Evolutionary conservation across 2,888 invertebrate species (phyloP), one percentile per base, ranked within the genome.

Genomic region (Norana najaformis): DNA sequence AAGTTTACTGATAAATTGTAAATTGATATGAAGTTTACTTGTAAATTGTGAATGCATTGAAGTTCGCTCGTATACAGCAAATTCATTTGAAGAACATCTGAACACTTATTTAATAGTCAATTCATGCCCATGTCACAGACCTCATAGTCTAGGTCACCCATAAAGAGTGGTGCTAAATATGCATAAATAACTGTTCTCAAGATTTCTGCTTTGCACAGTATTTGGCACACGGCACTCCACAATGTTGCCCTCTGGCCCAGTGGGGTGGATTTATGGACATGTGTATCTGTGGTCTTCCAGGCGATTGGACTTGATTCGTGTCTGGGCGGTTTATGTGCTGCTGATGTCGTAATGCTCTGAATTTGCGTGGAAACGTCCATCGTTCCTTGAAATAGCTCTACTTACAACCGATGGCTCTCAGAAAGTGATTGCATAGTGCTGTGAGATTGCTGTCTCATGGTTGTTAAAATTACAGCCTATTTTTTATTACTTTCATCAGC

Each of bases 41-140:
- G 69, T 0, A 4, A n/a, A 30, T 69, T 69, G n/a, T 11, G n/a
- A n/a, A n/a, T n/a, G n/a, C n/a, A n/a, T n/a, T n/a, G n/a, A n/a
- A n/a, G n/a, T n/a, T n/a, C n/a, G n/a, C n/a, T n/a, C n/a, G 69
- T 0, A 4, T 11, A 30, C n/a, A n/a, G n/a, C 3, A n/a, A 69
- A 69, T n/a, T 69, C n/a, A 3, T 69, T 8, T n/a, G n/a, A 69
- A 69, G 69, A 69, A 69, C n/a, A n/a, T 69, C 69, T 16, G 69
- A 69, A 69, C 69, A 69, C 69, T 69, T 69, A n/a, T 69, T 69
- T 69, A 69, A 69, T n/a, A 69, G n/a, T n/a, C 69, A 69, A 69
- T n/a, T n/a, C n/a, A n/a, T n/a, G 30, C 69, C n/a, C 69, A 69
- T 69, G 69, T 69, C 69, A 8, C 69, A n/a, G 69, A n/a, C 69